Conservation (phyloP, 2,113 vertebrate species). For the Aspiorhynchus laticeps region DNA sequence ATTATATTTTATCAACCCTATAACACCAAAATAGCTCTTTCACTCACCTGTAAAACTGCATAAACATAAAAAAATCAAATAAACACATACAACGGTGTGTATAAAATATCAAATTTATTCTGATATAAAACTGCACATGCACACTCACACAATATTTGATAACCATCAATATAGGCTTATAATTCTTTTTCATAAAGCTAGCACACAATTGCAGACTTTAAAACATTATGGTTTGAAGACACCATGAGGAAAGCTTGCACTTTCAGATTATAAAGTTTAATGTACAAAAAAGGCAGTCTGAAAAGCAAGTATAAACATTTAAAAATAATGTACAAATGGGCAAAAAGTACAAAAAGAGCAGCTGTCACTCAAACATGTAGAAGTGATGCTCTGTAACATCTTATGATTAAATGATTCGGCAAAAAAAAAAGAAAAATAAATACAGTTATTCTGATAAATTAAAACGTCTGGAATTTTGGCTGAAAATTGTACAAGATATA, state of each 20-base stretch:
- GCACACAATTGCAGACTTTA: slow-evolving; percentile 84
- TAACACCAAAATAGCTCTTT: background rate
- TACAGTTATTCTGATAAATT: slow-evolving; percentile 62
- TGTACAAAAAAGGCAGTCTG: slow-evolving; percentile 99
- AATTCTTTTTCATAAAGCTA: slow-evolving; percentile 79
- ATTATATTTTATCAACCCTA: background rate
- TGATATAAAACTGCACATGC: slow-evolving; percentile 91
- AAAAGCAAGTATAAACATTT: slow-evolving; percentile 99
- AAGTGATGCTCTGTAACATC: slow-evolving; percentile 72
- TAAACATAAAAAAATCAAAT: background rate
- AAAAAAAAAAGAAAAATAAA: slow-evolving; percentile 49
- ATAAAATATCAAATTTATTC: slow-evolving; percentile 99
- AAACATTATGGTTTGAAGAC: slow-evolving; percentile 93
- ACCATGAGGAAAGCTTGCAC: slow-evolving; percentile 91
- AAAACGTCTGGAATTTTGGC: slow-evolving; percentile 64
- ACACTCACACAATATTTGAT: slow-evolving; percentile 89
- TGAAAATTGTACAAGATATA: slow-evolving; percentile 71
- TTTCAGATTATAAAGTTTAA: slow-evolving; percentile 83
- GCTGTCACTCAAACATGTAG: slow-evolving; percentile 79
- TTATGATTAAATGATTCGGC: slow-evolving; percentile 55
- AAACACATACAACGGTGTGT: slow-evolving; percentile 58
- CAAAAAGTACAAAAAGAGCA: slow-evolving; percentile 91
- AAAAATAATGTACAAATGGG: slow-evolving; percentile 99
- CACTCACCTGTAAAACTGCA: background rate
- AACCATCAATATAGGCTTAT: slow-evolving; percentile 85